Evolutionary conservation across 2,113 vertebrate genomes (phyloP), one percentile per base, ranked within the genome.

Genomic region (Notarius lentiginosus): DNA sequence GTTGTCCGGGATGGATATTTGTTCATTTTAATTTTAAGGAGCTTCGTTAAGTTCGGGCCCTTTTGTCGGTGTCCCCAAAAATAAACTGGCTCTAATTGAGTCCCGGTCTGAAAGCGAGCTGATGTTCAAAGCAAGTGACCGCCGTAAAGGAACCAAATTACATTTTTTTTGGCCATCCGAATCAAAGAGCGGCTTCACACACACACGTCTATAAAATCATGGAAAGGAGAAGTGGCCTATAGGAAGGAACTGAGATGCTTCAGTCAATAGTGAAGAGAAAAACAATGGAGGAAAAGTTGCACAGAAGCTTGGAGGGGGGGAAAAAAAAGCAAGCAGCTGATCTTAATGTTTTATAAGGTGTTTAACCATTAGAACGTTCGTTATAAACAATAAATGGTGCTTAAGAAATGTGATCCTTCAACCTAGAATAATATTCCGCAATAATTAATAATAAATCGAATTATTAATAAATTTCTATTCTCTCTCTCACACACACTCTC

Each of bases 31-130:
- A 94, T 84, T 84, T 66, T 84, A 94, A 94, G 91, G 93, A 94
- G 92, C 93, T 94, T 91, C 91, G 92, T 91, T 41, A 41, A 41
- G 41, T 94, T 90, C 79, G 93, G 91, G 90, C 88, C 93, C 88
- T 95, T 95, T 96, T 96, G 95, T 96, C 93, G 94, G 93, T 94
- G 94, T 94, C 93, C 94, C 95, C 95, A 93, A 95, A 41, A 95
- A 95, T 93, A 94, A 94, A 93, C 94, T 96, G 93, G 88, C 94
- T 94, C 93, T 95, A 95, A 95, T 95, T 95, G 95, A 96, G 93
- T 93, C 90, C 88, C 92, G 93, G 94, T 93, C 95, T 96, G 96
- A 97, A 97, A 97, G 94, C 93, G 96, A 96, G 95, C 96, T 96
- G 96, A 97, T 96, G 95, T 96, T 96, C 95, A 96, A 95, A 96